Base-by-base conservation (phyloP, 2,888 invertebrate genomes). In the Mesorhabditis spiculigera region DNA sequence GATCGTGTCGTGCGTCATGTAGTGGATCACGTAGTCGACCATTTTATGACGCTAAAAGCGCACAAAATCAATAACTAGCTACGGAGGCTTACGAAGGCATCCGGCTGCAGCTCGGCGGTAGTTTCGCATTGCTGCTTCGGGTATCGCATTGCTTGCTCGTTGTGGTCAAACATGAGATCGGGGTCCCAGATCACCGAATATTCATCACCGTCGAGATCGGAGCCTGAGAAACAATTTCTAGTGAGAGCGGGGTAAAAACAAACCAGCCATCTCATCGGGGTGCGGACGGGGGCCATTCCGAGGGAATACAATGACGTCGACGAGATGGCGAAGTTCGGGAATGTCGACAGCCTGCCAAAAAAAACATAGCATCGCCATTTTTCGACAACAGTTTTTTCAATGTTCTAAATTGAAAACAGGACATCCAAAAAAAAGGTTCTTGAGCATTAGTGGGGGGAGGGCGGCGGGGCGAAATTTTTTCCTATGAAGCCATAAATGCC, bases 191-290 rank as follows among this genome's bases (percentile, higher is more conserved):
- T 81, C 6, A 87, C 85, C 62, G 86, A 82, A 76, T 85, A 88
- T 74, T 86, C 86, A 73, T 88, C 88, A 4, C 88, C 88, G 73
- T 87, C 87, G 71, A 88, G 75, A 77, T 88, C 88, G 6, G 87
- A 87, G 4, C 88, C 81, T 78, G 16, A n/a, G 13, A 65, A 44
- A 45, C n/a, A 10, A 44, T 6, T 50, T 16, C 28, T 13, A 63
- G 28, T 63, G 63, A 13, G 28, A 13, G 13, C 8, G 41, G 16
- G 4, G 13, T 28, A 63, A 44, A 61, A 70, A 16, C 63, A 10
- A 45, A 75, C 80, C 87, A 4, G 86, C 86, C 86, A 88, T 87
- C 79, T 87, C 86, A 75, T 87, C 86, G 1, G 87, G 83, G 75
- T 87, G 87, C 4, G 87, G 87, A 45, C 87, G 75, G 0, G 80